Base-by-base conservation (phyloP, 2,888 invertebrate species). In the Megamerina dolium region DNA sequence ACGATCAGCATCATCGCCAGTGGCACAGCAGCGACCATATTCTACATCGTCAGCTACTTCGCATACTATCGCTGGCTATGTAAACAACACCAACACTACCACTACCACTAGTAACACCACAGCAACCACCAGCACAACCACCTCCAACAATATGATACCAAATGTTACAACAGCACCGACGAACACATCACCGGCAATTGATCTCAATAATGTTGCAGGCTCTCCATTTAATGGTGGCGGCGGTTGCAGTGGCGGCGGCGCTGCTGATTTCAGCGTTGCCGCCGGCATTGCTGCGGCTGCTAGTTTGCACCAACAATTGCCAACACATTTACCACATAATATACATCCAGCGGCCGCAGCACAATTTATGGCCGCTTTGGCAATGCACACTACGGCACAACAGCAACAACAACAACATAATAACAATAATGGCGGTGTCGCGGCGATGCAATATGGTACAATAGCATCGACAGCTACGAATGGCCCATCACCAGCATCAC, bases 291-390 rank as follows among this genome's bases (percentile, higher is more conserved):
- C 46, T 21, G 48, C 46, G 30, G 51, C 48, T 37, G 48, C 45
- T 18, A 29, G 30, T 17, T 39, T 35, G 39, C 39, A 43, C 19
- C 42, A 46, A 37, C 43, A 41, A 41, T 37, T 41, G 33, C 45
- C 56, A 12, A 21, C 54, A 39, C 59, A 64, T 41, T 43, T 66
- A 50, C 64, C 61, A 38, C 52, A 49, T 34, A 54, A 53, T 47
- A 49, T 55, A 32, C 53, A 54, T 46, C 50, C 54, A 29, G 53
- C 54, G 13, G 54, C 57, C 17, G 57, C 57, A 2, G 63, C 64
- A 12, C 66, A 64, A 43, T 59, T 65, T 42, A 63, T 65, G 65
- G 65, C 66, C 12, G 66, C 66, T 4, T 42, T 66, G 51, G 66
- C 66, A 45, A 59, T 66, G 62, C 66, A 66, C 41, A 57, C 64